Evolutionary conservation across 2,888 invertebrate genomes (phyloP).

Genomic region (Cyclophora albipunctata): DNA sequence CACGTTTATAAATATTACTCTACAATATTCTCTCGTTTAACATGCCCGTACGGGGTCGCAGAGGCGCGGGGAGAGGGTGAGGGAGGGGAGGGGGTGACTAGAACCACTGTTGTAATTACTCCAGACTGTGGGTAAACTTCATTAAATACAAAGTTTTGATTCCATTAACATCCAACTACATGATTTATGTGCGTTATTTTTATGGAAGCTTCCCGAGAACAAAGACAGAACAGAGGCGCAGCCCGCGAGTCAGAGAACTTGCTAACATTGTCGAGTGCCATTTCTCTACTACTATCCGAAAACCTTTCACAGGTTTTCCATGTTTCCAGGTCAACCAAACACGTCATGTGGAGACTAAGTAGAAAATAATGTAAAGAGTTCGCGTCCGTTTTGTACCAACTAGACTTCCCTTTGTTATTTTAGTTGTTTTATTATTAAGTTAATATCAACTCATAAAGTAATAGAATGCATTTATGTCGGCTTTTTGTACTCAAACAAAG

Average conservation of each 20-base stretch:
- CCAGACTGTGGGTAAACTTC: constrained; percentile 5
- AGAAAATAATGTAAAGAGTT: background rate
- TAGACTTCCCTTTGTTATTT: no score
- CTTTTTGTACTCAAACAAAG: no score
- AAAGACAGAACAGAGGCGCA: background rate
- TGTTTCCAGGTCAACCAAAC: background rate
- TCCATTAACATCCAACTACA: constrained; percentile 12
- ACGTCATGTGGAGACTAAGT: background rate
- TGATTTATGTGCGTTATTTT: constrained; percentile 10
- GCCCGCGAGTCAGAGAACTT: background rate
- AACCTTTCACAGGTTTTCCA: background rate
- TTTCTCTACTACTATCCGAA: background rate
- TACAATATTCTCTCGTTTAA: no score
- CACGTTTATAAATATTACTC: no score
- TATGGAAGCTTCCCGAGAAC: background rate
- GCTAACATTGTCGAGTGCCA: background rate
- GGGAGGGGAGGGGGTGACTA: no score
- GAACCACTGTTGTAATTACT: no score
- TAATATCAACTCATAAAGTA: no score
- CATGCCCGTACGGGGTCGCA: no score
- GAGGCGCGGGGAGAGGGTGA: no score
- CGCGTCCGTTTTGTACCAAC: no score
- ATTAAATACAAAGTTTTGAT: constrained; percentile 15
- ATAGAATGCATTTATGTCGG: no score
- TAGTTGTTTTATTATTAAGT: no score